A percentile compares a stretch with the other conserved stretches of the same genome.
Conservation (phyloP, 2,113 vertebrate species). For the Australoheros scitulus region DNA sequence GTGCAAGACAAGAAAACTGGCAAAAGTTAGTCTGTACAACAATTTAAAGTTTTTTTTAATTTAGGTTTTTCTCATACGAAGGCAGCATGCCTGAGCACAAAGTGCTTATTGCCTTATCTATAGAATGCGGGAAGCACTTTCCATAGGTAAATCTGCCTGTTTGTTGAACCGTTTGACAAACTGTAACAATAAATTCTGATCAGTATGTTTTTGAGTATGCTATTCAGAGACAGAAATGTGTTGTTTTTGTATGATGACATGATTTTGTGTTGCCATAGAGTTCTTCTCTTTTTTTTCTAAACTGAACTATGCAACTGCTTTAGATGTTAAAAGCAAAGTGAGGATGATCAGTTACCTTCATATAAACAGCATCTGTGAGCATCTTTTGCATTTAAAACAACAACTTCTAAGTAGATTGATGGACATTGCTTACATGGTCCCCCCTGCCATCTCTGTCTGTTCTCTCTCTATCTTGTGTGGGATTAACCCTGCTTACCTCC, state of each 20-base stretch:
- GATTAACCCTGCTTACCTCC: neutral
- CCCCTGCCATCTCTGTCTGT: neutral
- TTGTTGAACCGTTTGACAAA: neutral
- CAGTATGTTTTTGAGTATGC: neutral
- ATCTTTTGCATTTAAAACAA: neutral
- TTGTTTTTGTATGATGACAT: too few species aligned
- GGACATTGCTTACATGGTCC: too few species aligned
- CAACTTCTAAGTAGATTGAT: neutral
- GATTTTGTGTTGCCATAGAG: too few species aligned
- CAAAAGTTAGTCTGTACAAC: neutral
- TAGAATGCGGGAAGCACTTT: neutral
- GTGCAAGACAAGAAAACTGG: neutral
- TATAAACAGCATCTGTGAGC: neutral
- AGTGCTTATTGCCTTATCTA: neutral
- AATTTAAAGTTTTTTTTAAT: neutral
- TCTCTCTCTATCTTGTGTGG: neutral
- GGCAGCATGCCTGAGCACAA: neutral
- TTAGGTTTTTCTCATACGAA: conserved; percentile 4
- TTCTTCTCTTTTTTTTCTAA: neutral
- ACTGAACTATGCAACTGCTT: neutral
- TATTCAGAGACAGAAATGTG: neutral
- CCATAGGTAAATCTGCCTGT: neutral
- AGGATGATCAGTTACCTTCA: neutral
- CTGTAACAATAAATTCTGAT: neutral
- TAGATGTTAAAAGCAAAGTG: neutral